Base-by-base conservation (phyloP, 2,797 vertebrate genomes). In the Alfaro cultratus region DNA sequence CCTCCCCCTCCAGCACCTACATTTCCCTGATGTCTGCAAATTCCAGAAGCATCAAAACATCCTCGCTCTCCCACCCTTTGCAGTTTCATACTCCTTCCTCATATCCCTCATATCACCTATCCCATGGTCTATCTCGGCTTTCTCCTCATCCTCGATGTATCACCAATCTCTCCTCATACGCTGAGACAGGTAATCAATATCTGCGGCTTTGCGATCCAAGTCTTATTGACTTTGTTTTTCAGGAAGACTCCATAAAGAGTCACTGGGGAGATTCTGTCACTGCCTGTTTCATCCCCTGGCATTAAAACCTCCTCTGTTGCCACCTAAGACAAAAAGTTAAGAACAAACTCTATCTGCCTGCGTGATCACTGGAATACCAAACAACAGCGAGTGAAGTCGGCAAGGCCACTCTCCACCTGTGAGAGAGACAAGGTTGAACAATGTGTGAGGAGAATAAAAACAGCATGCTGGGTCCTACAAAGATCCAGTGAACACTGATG, bases 161-260 rank as follows among this genome's bases (percentile, higher is more conserved):
- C 87, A 75, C 74, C 75, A 83, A 79, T 72, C 77, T 84, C 85
- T 36, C 91, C 89, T 97, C 95, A 97, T 96, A 95, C 94, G 89
- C 83, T 82, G 82, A 94, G 97, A 96, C 96, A 97, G 94, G 73
- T 96, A 97, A 98, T 98, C 97, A 76, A 99, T 98, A 94, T 77
- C 76, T 73, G 80, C 80, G 93, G 95, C 95, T 96, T 92, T 78
- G 94, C 91, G 93, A 95, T 86, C 94, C 94, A 91, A 92, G 89
- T 93, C 91, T 93, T 97, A 98, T 98, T 92, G 97, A 98, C 96
- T 97, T 94, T 77, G 88, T 95, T 95, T 97, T 92, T 96, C 91
- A 83, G 95, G 93, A 97, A 97, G 96, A 97, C 96, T 97, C 94
- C 95, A 96, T 97, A 96, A 97, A 97, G 90, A 97, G 95, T 96